Evolutionary conservation across 2,113 vertebrate genomes (phyloP).

Genomic region (Sterrhoptilus dennistouni): DNA sequence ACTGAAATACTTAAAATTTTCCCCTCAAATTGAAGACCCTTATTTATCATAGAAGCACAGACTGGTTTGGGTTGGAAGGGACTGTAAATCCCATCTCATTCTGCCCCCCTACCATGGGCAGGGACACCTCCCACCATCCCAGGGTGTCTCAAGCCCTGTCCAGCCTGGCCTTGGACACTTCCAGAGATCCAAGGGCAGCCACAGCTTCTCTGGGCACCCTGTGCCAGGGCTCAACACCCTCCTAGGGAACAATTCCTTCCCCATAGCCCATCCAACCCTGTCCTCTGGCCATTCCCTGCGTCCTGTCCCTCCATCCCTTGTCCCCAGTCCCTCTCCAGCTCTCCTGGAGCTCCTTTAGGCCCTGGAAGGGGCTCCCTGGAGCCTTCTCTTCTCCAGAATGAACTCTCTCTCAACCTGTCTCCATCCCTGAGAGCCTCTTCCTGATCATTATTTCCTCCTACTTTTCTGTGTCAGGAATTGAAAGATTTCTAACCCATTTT

Average conservation of each 20-base stretch:
- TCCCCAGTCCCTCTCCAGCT: background rate
- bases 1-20: background rate
- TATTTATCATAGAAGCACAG: background rate
- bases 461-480: background rate
- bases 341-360: background rate
- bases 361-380: background rate
- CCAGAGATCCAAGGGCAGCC: background rate
- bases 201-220: background rate
- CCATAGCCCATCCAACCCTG: fast-evolving
- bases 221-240: fast-evolving
- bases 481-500: background rate
- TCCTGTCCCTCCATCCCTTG: background rate
- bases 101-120: no score
- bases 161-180: background rate
- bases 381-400: background rate
- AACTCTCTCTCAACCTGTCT: background rate
- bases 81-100: background rate
- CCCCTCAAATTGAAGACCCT: fast-evolving
- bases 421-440: background rate
- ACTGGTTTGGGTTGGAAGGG: background rate
- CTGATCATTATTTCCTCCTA: background rate
- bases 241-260: fast-evolving
- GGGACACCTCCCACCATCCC: fast-evolving
- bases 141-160: fast-evolving
- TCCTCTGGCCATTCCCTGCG: background rate